Percentiles rank a stretch among this genome's conserved stretches.
Conservation (phyloP, 2,113 vertebrate genomes). For the Sylvia atricapilla region DNA sequence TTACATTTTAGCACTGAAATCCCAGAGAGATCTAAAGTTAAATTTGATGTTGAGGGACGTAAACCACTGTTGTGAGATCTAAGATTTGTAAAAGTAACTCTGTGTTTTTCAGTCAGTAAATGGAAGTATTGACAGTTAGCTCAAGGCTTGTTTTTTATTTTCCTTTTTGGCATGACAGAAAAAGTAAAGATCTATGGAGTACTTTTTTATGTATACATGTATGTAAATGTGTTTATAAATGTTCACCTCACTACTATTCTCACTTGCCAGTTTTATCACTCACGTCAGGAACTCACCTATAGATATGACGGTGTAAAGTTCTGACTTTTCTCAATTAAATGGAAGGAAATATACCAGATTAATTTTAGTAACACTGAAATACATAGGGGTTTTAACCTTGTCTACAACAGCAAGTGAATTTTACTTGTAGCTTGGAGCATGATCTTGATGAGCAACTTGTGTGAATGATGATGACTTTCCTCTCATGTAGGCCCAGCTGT, state of each 20-base stretch:
- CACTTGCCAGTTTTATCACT: not conserved
- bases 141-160: not conserved
- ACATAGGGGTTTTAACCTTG: not conserved
- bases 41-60: not conserved
- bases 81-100: not conserved
- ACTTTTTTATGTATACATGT: rapidly evolving
- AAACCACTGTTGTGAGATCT: not conserved
- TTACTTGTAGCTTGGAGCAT: not conserved
- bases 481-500: not conserved
- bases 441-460: not conserved
- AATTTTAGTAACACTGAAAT: not conserved
- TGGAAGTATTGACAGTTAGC: not conserved
- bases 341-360: not conserved
- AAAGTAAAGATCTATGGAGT: not conserved
- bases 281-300: not conserved
- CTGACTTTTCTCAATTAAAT: not conserved
- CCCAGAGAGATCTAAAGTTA: not conserved
- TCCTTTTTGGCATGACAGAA: not conserved
- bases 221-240: not conserved
- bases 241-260: not conserved
- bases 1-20: not conserved
- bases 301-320: not conserved
- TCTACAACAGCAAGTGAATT: not conserved
- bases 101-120: not conserved
- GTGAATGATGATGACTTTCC: not conserved